These are phyloP conservation scores for Sminthurides bifidus DNA, from an alignment of 1,140 invertebrate genomes.

Conservation along the genomic window DNA sequence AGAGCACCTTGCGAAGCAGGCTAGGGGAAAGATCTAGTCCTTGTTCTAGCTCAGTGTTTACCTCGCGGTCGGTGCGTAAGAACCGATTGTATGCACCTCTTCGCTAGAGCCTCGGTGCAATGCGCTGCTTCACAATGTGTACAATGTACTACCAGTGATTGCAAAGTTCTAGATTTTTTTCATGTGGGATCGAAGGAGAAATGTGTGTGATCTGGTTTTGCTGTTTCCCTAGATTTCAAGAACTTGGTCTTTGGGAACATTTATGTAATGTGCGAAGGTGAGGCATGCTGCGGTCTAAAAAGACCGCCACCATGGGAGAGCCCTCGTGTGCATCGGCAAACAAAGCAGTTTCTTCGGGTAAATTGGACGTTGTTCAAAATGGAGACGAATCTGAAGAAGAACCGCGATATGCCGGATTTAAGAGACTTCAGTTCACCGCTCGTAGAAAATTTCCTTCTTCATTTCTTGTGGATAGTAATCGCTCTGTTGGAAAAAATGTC, in stretches of 20 bases:
- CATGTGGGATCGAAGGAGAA: no score
- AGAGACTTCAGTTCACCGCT: constrained; percentile 10
- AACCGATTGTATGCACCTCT: no score
- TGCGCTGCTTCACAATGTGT: no score
- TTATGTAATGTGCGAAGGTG: constrained; percentile 26
- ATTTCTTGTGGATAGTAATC: not conserved
- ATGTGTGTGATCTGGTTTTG: no score
- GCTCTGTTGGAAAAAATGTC: not conserved
- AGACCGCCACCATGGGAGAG: constrained; percentile 27
- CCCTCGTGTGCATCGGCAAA: constrained; percentile 8
- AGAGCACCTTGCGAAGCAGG: no score
- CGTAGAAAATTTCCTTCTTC: constrained; percentile 4
- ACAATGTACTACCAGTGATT: no score
- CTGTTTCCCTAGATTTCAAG: no score
- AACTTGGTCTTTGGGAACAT: not conserved
- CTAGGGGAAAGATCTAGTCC: no score
- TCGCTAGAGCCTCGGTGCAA: no score
- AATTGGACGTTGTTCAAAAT: constrained; percentile 7
- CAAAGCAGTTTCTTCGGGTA: constrained; percentile 1
- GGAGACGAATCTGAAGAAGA: constrained; percentile 3
- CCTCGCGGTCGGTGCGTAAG: no score
- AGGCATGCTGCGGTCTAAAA: constrained; percentile 30
- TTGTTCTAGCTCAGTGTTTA: no score
- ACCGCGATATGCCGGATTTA: constrained; percentile 3
- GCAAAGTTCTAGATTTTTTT: no score